Conservation (phyloP, 2,888 invertebrate genomes). For the Drosophila nigricruria region DNA sequence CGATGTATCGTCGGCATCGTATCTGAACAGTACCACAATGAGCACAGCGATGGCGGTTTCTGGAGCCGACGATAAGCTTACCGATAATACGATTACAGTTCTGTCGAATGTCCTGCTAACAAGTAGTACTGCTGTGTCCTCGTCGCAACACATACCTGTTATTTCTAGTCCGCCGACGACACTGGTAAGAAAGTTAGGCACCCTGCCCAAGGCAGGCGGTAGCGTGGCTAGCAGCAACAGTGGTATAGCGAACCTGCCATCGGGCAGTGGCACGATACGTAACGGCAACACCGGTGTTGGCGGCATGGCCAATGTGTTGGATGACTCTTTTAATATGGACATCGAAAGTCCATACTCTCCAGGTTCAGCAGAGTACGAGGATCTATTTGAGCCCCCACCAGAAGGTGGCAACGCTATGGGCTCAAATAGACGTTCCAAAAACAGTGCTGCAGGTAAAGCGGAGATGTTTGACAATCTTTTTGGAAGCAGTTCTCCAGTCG, state of each 20-base stretch:
- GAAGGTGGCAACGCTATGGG: constrained; percentile 66
- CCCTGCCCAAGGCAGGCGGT: constrained; percentile 76
- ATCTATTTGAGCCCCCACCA: constrained; percentile 92
- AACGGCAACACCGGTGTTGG: constrained; percentile 46
- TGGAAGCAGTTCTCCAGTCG: constrained; percentile 86
- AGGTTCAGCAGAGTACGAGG: constrained; percentile 94
- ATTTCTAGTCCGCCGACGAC: constrained; percentile 84
- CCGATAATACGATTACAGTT: constrained; percentile 81
- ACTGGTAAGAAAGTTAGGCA: constrained; percentile 70
- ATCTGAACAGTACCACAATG: constrained; percentile 61
- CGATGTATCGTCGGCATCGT: constrained; percentile 65
- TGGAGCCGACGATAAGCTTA: constrained; percentile 66
- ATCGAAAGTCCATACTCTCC: constrained; percentile 95
- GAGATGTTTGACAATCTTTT: constrained; percentile 89
- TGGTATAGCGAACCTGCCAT: constrained; percentile 44
- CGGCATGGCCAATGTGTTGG: constrained; percentile 79
- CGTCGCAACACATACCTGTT: constrained; percentile 82
- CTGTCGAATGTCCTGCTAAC: constrained; percentile 83
- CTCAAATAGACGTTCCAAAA: constrained; percentile 60
- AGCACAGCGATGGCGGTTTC: constrained; percentile 59
- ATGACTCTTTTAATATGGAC: constrained; percentile 87
- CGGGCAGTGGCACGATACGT: constrained; percentile 32
- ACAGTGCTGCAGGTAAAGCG: constrained; percentile 53
- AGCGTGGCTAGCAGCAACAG: constrained; percentile 80
- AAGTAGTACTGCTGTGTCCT: constrained; percentile 56